Base-by-base conservation (phyloP, 2,797 vertebrate genomes). In the Danionella dracula region DNA sequence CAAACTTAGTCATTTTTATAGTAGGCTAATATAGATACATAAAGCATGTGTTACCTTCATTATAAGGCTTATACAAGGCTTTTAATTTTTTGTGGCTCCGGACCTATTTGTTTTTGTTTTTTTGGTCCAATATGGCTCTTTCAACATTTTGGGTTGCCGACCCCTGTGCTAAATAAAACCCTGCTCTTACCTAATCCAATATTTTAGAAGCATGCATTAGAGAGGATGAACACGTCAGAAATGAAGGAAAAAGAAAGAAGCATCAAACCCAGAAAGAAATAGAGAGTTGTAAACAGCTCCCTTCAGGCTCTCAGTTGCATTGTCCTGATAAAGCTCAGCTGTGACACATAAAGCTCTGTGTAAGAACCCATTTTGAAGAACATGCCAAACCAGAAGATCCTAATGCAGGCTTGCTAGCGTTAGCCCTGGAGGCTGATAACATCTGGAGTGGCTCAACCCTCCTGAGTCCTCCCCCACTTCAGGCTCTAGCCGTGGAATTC, bases 361-460 rank as follows among this genome's bases (percentile, higher is more conserved):
- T 59, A 38, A 40, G 63, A 35, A 44, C 32, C 37, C 42, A 46
- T 38, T 35, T 66, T 66, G 50, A 48, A 54, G 32, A 65, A 48
- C 1, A 21, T 56, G 51, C 62, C 59, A 69, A 50, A 76, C 56
- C 70, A 66, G 67, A 31, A 67, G 74, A 45, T 66, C 50, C 70
- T 70, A 65, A 71, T 19, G 54, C 23, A 48, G 70, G n/a, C 56
- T 74, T 61, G 60, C 70, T 56, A 66, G 46, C 56, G 48, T 64
- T 65, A 68, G 46, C 49, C 62, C 37, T 34, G 20, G 35, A 70
- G 70, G 66, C 40, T 70, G 71, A 61, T 70, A 76, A 72, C 73
- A 77, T 77, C 75, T 77, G 75, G 66, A 74, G 62, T 58, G 61
- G 38, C 53, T 77, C 58, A 61, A 54, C 70, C 48, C 50, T 31